These are phyloP conservation scores for Philotrypesis tridentata DNA, from an alignment of 1,140 invertebrate species.

Conservation along the genomic window DNA sequence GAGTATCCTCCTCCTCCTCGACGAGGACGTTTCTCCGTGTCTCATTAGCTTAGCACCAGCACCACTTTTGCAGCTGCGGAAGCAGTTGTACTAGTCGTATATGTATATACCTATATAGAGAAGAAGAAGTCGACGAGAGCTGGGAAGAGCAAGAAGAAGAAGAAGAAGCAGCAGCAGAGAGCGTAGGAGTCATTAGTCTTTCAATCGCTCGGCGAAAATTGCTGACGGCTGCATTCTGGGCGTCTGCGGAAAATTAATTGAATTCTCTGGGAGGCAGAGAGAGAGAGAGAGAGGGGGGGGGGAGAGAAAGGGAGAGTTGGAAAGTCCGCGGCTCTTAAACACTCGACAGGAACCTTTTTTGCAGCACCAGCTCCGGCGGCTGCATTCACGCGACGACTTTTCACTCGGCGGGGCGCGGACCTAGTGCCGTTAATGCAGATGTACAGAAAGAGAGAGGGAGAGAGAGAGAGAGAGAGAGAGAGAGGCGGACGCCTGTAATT, in stretches of 20 bases:
- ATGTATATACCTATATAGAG: too few relatives aligned
- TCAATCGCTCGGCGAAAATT: constrained; percentile 49
- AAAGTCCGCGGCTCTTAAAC: constrained; percentile 28
- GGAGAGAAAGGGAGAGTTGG: constrained; percentile 17
- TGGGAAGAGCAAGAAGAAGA: neutral
- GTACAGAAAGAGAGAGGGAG: too few relatives aligned
- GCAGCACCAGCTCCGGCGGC: neutral
- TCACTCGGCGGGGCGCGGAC: neutral
- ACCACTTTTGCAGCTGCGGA: too few relatives aligned
- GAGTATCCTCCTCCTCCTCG: constrained; percentile 36
- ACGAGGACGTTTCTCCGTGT: neutral
- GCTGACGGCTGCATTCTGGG: constrained; percentile 40
- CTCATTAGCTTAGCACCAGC: constrained; percentile 43
- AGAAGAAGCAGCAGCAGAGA: constrained; percentile 33
- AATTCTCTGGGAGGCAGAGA: constrained; percentile 44
- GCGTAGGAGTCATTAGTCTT: constrained; percentile 56
- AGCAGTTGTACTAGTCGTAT: too few relatives aligned
- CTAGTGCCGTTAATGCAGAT: neutral
- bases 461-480: too few relatives aligned
- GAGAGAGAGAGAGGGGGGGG: too few relatives aligned
- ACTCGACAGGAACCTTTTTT: constrained; percentile 8
- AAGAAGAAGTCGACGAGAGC: constrained; percentile 1
- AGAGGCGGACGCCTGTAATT: neutral
- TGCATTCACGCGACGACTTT: neutral
- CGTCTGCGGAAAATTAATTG: constrained; percentile 54